Conservation (phyloP, 1,140 invertebrate genomes). For the Drosophila pachea region DNA sequence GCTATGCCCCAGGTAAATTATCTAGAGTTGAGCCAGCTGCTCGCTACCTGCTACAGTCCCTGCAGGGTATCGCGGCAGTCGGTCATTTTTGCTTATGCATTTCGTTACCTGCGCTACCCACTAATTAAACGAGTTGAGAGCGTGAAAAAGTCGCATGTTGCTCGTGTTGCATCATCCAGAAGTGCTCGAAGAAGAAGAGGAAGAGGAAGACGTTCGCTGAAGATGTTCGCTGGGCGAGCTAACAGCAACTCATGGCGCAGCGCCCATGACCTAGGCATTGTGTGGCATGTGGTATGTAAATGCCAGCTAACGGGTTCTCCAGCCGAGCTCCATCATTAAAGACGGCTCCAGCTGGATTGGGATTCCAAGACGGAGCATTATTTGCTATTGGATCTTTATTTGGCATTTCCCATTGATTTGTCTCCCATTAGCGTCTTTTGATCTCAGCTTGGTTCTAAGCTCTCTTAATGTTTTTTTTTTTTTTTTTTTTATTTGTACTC, state of each 20-base stretch:
- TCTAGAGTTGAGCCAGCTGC: too few species aligned
- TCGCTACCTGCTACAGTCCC: too few species aligned
- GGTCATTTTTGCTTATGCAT: background rate
- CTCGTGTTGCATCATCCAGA: conserved; percentile 52
- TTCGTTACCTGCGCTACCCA: conserved; percentile 30
- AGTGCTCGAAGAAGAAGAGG: conserved; percentile 1
- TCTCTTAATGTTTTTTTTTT: conserved; percentile 9
- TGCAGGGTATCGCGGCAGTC: background rate
- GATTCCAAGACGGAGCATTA: too few species aligned
- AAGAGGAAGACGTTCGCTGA: background rate
- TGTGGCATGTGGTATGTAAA: conserved; percentile 41
- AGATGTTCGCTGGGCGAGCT: conserved; percentile 5
- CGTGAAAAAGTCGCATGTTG: conserved; percentile 68
- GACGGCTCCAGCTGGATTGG: conserved; percentile 4
- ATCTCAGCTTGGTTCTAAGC: conserved; percentile 43
- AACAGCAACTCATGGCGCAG: conserved; percentile 59
- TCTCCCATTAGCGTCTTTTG: conserved; percentile 53
- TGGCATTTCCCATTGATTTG: conserved; percentile 33
- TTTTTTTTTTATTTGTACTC: background rate
- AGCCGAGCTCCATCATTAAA: conserved; percentile 22
- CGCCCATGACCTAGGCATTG: conserved; percentile 38
- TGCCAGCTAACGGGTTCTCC: conserved; percentile 24
- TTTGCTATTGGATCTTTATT: conserved; percentile 30
- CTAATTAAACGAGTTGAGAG: conserved; percentile 66
- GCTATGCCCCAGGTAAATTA: too few species aligned